Evolutionary conservation across 2,113 vertebrate species (phyloP).

Genomic region (Macroglossus sobrinus): DNA sequence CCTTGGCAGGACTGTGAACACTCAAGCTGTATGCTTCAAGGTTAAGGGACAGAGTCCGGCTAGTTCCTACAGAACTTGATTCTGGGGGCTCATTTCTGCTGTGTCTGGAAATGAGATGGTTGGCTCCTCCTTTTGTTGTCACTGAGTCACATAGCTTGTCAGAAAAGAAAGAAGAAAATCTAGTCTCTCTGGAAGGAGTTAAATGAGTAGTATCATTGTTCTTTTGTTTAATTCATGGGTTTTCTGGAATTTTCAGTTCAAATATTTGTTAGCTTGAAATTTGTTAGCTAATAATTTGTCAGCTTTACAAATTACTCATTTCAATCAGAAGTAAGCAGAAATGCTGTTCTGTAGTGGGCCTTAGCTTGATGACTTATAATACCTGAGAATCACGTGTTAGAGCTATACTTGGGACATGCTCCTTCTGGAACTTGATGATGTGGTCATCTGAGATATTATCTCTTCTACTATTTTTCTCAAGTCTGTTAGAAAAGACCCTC

Average conservation of each 20-base stretch:
- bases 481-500: not conserved
- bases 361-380: not conserved
- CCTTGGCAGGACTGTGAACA: not conserved
- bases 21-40: not conserved
- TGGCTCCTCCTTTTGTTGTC: not conserved
- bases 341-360: not conserved
- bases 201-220: not conserved
- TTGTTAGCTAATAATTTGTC: not conserved
- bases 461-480: not conserved
- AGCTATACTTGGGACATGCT: not conserved
- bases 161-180: not conserved
- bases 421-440: not conserved
- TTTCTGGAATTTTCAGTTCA: slow-evolving; percentile 30
- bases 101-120: not conserved
- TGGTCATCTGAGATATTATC: not conserved
- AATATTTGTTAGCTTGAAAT: slow-evolving; percentile 22
- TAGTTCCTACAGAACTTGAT: not conserved
- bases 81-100: not conserved
- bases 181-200: not conserved
- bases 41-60: too few relatives aligned
- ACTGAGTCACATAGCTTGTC: not conserved
- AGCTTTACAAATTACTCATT: not conserved
- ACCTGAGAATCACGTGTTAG: not conserved
- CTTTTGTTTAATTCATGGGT: slow-evolving; percentile 34
- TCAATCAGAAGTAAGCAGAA: not conserved